phyloP scores from a whole-genome alignment of 2,888 invertebrate species.

The Sinhomidia bicolor region DNA sequence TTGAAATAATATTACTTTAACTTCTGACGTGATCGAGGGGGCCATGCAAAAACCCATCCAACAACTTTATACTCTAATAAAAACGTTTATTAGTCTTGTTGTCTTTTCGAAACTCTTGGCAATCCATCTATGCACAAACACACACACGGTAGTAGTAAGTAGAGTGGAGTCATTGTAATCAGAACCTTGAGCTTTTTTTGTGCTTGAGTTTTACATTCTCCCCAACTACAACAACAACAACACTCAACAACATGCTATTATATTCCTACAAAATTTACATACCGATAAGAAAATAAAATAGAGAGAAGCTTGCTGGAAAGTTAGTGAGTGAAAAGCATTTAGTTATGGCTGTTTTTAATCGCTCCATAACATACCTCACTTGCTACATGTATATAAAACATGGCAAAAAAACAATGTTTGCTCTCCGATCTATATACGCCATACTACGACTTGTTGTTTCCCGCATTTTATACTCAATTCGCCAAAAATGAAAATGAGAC shows the following conservation, averaged over 20 bases:
- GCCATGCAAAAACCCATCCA: constrained; percentile 30
- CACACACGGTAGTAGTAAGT: neutral
- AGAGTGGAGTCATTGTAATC: constrained; percentile 5
- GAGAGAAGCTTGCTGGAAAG: neutral
- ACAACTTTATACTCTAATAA: constrained; percentile 64
- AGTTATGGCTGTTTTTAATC: constrained; percentile 31
- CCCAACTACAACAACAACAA: neutral
- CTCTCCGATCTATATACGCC: neutral
- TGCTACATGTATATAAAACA: neutral
- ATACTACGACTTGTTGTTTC: no score
- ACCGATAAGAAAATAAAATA: neutral
- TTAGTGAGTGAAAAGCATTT: constrained; percentile 21
- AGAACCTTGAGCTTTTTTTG: neutral
- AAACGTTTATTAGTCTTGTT: constrained; percentile 57
- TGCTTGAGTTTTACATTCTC: constrained; percentile 3
- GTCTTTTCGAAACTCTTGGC: constrained; percentile 17
- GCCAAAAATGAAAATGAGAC: neutral
- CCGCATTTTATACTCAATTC: neutral
- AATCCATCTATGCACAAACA: no score
- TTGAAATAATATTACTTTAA: neutral
- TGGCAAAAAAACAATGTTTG: neutral
- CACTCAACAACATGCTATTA: neutral
- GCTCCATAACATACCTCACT: constrained; percentile 28
- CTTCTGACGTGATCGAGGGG: neutral
- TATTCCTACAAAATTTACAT: neutral